Evolutionary conservation across 2,113 vertebrate species (phyloP).

Genomic region (Apistogramma diplotaenia): DNA sequence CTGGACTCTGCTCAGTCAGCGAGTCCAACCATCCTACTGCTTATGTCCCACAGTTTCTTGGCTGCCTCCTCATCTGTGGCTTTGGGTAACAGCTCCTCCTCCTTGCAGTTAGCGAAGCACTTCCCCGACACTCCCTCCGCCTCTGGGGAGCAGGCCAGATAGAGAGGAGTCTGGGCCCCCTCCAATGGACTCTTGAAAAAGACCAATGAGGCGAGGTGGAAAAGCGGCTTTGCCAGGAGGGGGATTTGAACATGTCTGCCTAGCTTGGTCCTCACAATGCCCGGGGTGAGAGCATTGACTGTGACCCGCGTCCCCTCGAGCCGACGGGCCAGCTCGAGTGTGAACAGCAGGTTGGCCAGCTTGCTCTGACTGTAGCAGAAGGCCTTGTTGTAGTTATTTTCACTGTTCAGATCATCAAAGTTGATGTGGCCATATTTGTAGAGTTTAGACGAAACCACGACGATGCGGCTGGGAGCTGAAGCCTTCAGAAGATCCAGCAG

Average conservation of each 20-base stretch:
- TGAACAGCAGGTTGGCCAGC: constrained; percentile 91
- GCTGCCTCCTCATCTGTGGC: constrained; percentile 85
- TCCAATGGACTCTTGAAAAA: constrained; percentile 88
- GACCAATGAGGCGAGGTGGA: constrained; percentile 80
- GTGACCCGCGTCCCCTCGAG: constrained; percentile 86
- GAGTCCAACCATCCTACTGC: constrained; percentile 90
- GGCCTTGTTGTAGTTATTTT: constrained; percentile 85
- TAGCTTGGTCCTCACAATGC: constrained; percentile 89
- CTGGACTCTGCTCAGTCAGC: constrained; percentile 28
- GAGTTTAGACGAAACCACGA: constrained; percentile 93
- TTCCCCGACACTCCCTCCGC: constrained; percentile 87
- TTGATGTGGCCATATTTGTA: constrained; percentile 94
- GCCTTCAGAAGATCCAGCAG: constrained; percentile 89
- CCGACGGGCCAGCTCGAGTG: constrained; percentile 82
- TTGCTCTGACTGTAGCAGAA: constrained; percentile 95
- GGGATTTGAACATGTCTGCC: constrained; percentile 89
- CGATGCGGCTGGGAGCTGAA: constrained; percentile 88
- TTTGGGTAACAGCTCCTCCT: constrained; percentile 86
- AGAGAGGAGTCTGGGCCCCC: constrained; percentile 92
- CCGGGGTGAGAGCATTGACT: constrained; percentile 88
- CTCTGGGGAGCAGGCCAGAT: constrained; percentile 88
- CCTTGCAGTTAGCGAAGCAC: constrained; percentile 90
- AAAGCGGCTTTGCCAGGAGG: constrained; percentile 84
- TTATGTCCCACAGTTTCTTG: constrained; percentile 90
- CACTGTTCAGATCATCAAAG: constrained; percentile 93